phyloP scores from a whole-genome alignment of 2,113 vertebrate genomes.

The Myotis davidii region DNA sequence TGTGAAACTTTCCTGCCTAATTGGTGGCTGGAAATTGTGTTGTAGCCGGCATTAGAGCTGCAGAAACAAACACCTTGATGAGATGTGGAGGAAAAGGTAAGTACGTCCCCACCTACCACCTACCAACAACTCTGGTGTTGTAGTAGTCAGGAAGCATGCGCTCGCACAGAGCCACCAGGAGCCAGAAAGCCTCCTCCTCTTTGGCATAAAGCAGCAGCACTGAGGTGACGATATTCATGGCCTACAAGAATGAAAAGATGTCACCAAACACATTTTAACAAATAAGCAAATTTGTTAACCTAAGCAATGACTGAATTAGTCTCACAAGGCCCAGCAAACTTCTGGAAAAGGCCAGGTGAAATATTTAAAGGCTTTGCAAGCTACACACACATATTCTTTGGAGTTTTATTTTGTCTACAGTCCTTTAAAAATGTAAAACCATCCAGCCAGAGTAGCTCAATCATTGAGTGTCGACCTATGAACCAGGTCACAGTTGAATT shows the following conservation, averaged over 20 bases:
- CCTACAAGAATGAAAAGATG: slow-evolving; percentile 83
- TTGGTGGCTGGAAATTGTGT: background rate
- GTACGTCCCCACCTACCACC: slow-evolving; percentile 64
- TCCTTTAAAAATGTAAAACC: background rate
- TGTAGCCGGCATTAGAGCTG: rapidly evolving
- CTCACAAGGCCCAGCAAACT: background rate
- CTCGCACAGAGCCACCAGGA: slow-evolving; percentile 97
- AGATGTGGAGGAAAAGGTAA: background rate
- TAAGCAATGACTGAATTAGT: background rate
- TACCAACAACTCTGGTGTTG: slow-evolving; percentile 98
- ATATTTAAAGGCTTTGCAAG: background rate
- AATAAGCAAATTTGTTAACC: background rate
- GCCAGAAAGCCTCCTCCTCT: slow-evolving; percentile 99
- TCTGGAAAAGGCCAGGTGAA: background rate
- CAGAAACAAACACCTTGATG: background rate
- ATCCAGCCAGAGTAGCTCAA: too few relatives aligned
- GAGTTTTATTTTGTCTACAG: background rate
- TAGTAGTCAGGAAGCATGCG: slow-evolving; percentile 99
- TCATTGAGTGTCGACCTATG: too few relatives aligned
- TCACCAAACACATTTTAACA: background rate
- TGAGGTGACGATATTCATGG: slow-evolving; percentile 99
- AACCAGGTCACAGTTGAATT: too few relatives aligned
- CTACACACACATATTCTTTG: background rate
- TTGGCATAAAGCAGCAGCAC: slow-evolving; percentile 97
- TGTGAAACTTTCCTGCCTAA: background rate